phyloP scores from a whole-genome alignment of 2,113 vertebrate species.

The Hemibates koningsi region DNA sequence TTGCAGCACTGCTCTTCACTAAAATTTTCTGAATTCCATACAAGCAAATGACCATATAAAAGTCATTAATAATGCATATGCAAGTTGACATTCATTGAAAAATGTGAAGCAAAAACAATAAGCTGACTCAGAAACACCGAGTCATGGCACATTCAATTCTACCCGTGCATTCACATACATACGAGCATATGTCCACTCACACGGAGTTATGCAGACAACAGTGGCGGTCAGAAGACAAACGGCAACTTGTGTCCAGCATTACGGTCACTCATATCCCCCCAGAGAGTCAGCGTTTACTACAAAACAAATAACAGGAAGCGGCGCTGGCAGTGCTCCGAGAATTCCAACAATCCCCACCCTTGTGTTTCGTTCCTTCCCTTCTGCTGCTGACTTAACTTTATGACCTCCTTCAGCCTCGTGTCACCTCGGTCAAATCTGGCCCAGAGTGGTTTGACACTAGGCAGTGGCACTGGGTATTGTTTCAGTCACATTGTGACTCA shows the following conservation, averaged over 20 bases:
- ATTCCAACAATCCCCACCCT: constrained; percentile 47
- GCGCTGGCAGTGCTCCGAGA: constrained; percentile 10
- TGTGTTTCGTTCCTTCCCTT: constrained; percentile 29
- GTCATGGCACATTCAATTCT: background rate
- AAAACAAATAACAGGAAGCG: constrained; percentile 63
- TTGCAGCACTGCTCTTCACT: background rate
- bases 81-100: rapidly evolving
- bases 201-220: background rate
- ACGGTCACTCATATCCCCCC: constrained; percentile 18
- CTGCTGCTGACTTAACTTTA: constrained; percentile 49
- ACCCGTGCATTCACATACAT: background rate
- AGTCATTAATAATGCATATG: background rate
- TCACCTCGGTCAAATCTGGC: constrained; percentile 21
- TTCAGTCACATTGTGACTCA: constrained; percentile 7
- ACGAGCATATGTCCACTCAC: background rate
- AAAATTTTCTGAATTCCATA: background rate
- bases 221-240: constrained; percentile 3
- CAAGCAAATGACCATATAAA: background rate
- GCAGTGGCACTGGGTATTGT: constrained; percentile 18
- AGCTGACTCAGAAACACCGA: background rate
- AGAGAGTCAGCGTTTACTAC: constrained; percentile 57
- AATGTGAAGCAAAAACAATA: background rate
- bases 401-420: constrained; percentile 25
- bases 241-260: constrained; percentile 37
- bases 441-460: constrained; percentile 12